phyloP scores from a whole-genome alignment of 2,888 invertebrate species.

The Serrognathus titanus region DNA sequence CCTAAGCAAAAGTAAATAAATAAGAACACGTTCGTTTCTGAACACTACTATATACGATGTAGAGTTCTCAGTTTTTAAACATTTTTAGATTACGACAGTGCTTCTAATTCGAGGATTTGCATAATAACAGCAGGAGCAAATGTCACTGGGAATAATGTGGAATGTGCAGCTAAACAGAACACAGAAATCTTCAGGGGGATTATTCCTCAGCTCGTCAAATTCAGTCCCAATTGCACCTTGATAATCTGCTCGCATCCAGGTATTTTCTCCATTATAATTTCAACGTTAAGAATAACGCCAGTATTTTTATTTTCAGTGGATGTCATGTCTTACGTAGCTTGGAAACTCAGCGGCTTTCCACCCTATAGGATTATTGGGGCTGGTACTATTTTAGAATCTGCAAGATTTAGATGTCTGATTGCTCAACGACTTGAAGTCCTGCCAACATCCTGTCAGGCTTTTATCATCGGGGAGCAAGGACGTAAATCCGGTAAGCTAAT shows the following conservation, averaged over 20 bases:
- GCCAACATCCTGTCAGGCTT: constrained; percentile 56
- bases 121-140: constrained; percentile 60
- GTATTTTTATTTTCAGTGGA: constrained; percentile 49
- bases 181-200: constrained; percentile 57
- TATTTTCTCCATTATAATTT: constrained; percentile 6
- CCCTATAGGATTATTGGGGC: constrained; percentile 59
- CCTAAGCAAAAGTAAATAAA: too few species aligned
- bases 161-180: constrained; percentile 53
- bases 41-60: too few species aligned
- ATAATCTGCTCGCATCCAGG: constrained; percentile 56
- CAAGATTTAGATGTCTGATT: constrained; percentile 58
- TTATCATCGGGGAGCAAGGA: constrained; percentile 67
- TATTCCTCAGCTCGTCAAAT: constrained; percentile 57
- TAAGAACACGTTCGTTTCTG: too few species aligned
- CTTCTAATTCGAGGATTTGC: constrained; percentile 55
- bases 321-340: constrained; percentile 61
- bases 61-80: background rate
- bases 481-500: constrained; percentile 55
- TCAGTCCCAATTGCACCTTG: constrained; percentile 58
- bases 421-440: constrained; percentile 56
- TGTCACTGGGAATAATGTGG: constrained; percentile 53
- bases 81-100: constrained; percentile 52
- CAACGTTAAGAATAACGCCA: background rate
- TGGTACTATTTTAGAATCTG: constrained; percentile 62
- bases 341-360: constrained; percentile 63